These are phyloP conservation scores for Agonopterix subpropinquella DNA, from an alignment of 2,888 invertebrate genomes.

Conservation along the genomic window DNA sequence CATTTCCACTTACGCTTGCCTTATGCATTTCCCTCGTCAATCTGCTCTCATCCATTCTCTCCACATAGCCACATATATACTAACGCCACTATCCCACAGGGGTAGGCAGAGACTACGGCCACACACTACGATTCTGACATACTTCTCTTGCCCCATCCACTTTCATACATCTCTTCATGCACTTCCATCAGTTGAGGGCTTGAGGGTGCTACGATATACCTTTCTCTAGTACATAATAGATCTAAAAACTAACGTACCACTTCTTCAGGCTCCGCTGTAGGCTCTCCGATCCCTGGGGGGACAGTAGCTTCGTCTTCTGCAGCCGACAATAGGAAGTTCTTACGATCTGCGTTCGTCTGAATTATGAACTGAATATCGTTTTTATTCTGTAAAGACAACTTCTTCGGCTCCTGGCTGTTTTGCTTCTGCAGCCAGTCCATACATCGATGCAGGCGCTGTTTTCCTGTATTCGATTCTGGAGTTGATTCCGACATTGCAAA, in stretches of 20 bases:
- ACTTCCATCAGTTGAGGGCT: too few species aligned
- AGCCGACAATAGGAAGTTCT: slow-evolving; percentile 46
- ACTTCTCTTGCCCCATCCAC: too few species aligned
- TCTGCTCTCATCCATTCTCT: too few species aligned
- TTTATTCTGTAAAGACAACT: slow-evolving; percentile 45
- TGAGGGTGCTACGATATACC: too few species aligned
- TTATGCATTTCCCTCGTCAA: too few species aligned
- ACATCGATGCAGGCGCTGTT: slow-evolving; percentile 40
- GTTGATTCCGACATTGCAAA: too few species aligned
- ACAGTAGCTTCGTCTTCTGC: slow-evolving; percentile 59
- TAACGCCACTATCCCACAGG: too few species aligned
- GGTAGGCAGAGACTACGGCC: too few species aligned
- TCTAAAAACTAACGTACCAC: slow-evolving; percentile 36
- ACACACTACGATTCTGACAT: too few species aligned
- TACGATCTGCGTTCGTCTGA: slow-evolving; percentile 52
- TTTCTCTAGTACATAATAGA: neutral
- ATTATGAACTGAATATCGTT: slow-evolving; percentile 63
- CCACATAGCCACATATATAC: too few species aligned
- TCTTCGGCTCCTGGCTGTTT: slow-evolving; percentile 45
- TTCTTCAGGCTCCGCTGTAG: slow-evolving; percentile 33
- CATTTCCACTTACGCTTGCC: too few species aligned
- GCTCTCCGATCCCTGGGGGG: slow-evolving; percentile 50
- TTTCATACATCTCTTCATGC: too few species aligned
- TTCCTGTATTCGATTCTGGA: slow-evolving; percentile 6
- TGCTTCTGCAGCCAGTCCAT: slow-evolving; percentile 61